These are phyloP conservation scores for Harpalus rubripes DNA, from an alignment of 2,888 invertebrate species.

Conservation along the genomic window DNA sequence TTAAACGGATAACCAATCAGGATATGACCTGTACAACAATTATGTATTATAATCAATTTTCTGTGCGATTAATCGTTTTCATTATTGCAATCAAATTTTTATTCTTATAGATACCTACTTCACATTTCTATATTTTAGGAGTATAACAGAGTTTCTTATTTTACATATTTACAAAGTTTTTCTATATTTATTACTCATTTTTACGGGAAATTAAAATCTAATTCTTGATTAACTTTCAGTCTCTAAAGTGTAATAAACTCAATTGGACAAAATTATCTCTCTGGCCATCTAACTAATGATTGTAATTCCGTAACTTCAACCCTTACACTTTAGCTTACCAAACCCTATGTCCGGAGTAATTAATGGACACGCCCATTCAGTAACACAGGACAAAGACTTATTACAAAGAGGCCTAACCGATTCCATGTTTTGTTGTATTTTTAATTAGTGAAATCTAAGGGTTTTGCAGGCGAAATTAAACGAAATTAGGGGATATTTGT, in stretches of 20 bases:
- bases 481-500: not conserved
- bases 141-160: no score
- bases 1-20: no score
- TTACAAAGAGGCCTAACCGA: conserved; percentile 18
- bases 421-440: conserved; percentile 13
- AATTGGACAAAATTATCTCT: conserved; percentile 43
- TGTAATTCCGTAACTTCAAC: conserved; percentile 42
- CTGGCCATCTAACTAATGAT: conserved; percentile 47
- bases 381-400: conserved; percentile 9
- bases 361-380: conserved; percentile 30
- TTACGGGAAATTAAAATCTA: no score
- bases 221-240: no score
- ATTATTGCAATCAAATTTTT: no score
- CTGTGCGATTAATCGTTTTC: no score
- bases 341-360: conserved; percentile 20
- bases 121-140: no score
- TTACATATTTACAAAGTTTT: not conserved
- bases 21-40: no score
- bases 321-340: not conserved
- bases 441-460: conserved; percentile 18
- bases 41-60: no score
- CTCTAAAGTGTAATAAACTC: not conserved
- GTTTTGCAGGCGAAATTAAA: not conserved
- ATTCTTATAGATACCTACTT: no score
- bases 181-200: no score